Base-by-base conservation (phyloP, 2,888 invertebrate species). In the Apamea anceps region DNA sequence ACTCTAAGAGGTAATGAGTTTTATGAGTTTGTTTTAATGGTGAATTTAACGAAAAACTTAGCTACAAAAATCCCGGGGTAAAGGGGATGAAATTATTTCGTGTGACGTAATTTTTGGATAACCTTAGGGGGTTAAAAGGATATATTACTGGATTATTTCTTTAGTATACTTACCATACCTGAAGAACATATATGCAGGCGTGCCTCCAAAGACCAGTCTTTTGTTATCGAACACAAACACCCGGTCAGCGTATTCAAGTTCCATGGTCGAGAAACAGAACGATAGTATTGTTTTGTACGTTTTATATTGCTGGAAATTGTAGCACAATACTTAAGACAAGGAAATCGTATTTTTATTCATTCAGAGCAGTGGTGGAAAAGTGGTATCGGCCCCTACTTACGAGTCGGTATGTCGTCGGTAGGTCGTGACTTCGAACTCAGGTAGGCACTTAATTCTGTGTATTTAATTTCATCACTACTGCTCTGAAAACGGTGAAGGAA, bases 101-200 rank as follows among this genome's bases (percentile, higher is more conserved):
- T 37, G 25, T 37, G 21, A 68, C 10, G 21, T 68, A 18, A 28
- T 28, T 68, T 45, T 28, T 28, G 28, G 45, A 18, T 28, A 68
- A 28, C 45, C 7, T 28, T n/a, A n/a, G n/a, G 57, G 25, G 18
- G 6, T 21, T 28, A 1, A 32, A 32, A 28, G 4, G 21, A 48
- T 48, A 48, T 48, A 70, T 48, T 70, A 21, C 0, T 28, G 6
- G 5, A 21, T 45, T 45, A 68, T 68, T 68, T 68, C 5, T 32
- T 12, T 21, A 57, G 4, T 63, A 42, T 57, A 62, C 87, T 91
- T 87, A 95, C 96, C 96, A 87, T 93, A 95, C 87, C 92, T 94
- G 80, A 94, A 96, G 86, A 95, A 96, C 94, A 96, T 94, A 82
- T 94, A 96, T 13, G 95, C 96, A 3, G 96, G 96, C 0, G 96